These are phyloP conservation scores for Zeuzera pyrina DNA, from an alignment of 2,888 invertebrate genomes.

Conservation along the genomic window DNA sequence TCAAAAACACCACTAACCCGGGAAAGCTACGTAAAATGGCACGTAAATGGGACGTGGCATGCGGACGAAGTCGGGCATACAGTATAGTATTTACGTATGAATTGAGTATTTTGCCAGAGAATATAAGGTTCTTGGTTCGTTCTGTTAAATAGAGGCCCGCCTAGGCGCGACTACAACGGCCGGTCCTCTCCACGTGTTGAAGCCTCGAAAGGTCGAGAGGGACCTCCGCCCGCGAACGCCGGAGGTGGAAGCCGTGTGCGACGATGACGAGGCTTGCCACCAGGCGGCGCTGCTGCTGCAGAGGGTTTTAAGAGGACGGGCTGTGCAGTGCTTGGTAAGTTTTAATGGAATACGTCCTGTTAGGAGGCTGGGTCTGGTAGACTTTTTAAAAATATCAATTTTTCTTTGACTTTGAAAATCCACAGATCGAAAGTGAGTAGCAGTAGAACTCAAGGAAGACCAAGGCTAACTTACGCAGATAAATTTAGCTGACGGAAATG, in stretches of 20 bases:
- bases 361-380: too few species aligned
- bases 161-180: conserved; percentile 38
- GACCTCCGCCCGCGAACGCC: conserved; percentile 42
- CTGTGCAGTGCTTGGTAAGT: conserved; percentile 78
- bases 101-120: too few species aligned
- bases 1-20: background rate
- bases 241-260: conserved; percentile 34
- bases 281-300: conserved; percentile 76
- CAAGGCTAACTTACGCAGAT: too few species aligned
- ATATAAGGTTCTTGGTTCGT: background rate
- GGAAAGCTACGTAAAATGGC: background rate
- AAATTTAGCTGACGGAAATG: too few species aligned
- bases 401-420: too few species aligned
- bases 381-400: too few species aligned
- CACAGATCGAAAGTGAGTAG: too few species aligned
- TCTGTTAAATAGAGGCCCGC: conserved; percentile 37
- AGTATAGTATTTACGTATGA: too few species aligned
- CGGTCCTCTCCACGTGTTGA: conserved; percentile 43
- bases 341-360: too few species aligned
- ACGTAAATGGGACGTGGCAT: background rate
- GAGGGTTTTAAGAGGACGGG: conserved; percentile 78
- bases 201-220: conserved; percentile 25
- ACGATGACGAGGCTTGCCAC: conserved; percentile 31
- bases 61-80: too few species aligned
- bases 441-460: too few species aligned